Base-by-base conservation (phyloP, 2,797 vertebrate genomes). In the Xerus rutilus region DNA sequence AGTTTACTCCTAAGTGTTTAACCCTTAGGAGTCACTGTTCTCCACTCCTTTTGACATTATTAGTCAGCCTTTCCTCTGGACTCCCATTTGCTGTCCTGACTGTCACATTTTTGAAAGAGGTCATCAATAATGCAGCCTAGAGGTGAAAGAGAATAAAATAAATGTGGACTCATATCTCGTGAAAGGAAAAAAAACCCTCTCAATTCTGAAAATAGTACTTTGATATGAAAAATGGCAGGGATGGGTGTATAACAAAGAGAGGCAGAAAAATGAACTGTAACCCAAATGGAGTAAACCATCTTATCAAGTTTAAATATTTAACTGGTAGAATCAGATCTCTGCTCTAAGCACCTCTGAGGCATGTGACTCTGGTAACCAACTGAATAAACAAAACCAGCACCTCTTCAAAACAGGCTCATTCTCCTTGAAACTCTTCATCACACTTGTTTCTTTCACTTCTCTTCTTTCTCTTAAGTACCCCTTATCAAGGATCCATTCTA, bases 211-310 rank as follows among this genome's bases (percentile, higher is more conserved):
- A 96, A 93, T 30, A 86, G 45, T 70, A 93, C 11, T 59, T 25
- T 54, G 5, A 43, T 93, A 93, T n/a, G 54, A 84, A 90, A 89
- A 69, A 86, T 9, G 39, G 13, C 28, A 67, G 8, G 30, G 20
- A 78, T 52, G n/a, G 25, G n/a, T 69, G 54, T 45, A 6, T 21
- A 91, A 91, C 57, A 84, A 69, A 93, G 43, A 59, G 11, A 89
- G 62, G 52, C 52, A 96, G 70, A 86, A 96, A 97, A 96, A 47
- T 28, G 65, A 96, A 89, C 81, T 87, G 14, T n/a, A 64, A 92
- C 35, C 15, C 91, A 83, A 79, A 94, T 10, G 20, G 49, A 77
- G 25, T 70, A 49, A 89, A 65, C 39, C 59, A 69, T 23, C 21
- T 21, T 35, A 72, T 49, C 72, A 84, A 86, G n/a, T 59, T 23